Conservation (phyloP, 2,113 vertebrate genomes). For the Alethe castanea region DNA sequence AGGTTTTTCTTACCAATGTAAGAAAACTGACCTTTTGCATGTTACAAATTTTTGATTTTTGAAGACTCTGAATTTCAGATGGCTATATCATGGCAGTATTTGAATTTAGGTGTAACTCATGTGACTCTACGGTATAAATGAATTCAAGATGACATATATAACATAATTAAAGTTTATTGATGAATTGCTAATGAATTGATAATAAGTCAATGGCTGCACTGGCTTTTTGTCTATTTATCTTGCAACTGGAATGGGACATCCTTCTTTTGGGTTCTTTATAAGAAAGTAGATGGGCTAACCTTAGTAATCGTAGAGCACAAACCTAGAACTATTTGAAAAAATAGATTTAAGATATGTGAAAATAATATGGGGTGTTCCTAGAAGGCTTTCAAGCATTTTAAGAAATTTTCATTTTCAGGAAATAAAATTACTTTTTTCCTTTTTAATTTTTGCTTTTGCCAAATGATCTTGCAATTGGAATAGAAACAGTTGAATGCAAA, state of each 20-base stretch:
- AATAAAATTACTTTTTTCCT: fast-evolving
- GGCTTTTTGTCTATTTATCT: background rate
- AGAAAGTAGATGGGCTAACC: background rate
- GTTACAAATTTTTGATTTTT: background rate
- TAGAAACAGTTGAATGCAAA: background rate
- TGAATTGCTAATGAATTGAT: background rate
- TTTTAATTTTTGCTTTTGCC: background rate
- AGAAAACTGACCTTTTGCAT: background rate
- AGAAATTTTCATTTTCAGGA: background rate
- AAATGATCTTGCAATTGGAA: background rate
- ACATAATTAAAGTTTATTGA: background rate
- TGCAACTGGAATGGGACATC: background rate
- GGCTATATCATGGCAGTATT: background rate
- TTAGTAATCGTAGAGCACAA: background rate
- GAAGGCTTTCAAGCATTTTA: background rate
- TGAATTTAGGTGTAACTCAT: background rate
- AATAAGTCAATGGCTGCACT: background rate
- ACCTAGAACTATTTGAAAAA: background rate
- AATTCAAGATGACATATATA: background rate
- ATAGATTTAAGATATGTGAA: background rate
- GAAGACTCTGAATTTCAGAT: background rate
- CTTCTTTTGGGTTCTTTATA: background rate
- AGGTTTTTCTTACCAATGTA: background rate
- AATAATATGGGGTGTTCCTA: background rate
- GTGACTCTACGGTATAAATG: background rate